Evolutionary conservation across 2,113 vertebrate genomes (phyloP).

Genomic region (Papio anubis): DNA sequence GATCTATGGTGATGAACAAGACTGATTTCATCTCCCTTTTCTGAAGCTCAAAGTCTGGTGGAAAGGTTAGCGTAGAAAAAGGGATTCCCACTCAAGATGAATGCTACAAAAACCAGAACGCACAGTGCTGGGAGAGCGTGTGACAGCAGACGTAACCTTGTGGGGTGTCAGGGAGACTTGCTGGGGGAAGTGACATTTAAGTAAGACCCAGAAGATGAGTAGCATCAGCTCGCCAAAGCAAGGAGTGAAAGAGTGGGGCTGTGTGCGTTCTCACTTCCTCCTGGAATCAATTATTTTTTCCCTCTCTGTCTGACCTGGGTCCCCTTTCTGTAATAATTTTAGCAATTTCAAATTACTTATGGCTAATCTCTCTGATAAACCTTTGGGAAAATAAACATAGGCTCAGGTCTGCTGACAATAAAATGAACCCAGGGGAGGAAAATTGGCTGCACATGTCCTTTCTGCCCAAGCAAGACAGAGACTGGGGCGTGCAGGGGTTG

Average conservation of each 20-base stretch:
- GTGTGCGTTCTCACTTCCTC: not conserved
- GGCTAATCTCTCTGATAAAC: constrained; percentile 77
- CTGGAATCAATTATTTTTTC: not conserved
- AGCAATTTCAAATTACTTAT: constrained; percentile 78
- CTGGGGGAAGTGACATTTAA: not conserved
- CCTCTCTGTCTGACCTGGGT: constrained; percentile 18
- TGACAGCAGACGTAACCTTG: not conserved
- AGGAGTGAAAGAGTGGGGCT: not conserved
- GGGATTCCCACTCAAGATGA: not conserved
- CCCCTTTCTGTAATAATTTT: constrained; percentile 54
- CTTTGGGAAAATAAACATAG: constrained; percentile 70
- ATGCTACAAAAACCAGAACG: not conserved
- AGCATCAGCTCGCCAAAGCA: not conserved
- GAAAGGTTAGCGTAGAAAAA: not conserved
- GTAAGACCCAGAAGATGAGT: not conserved
- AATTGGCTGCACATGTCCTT: not conserved
- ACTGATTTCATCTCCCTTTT: not conserved
- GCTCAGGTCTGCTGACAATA: not conserved
- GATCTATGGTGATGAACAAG: not conserved
- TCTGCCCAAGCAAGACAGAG: not conserved
- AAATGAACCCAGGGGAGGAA: constrained; percentile 2
- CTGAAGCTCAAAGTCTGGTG: not conserved
- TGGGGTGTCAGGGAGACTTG: not conserved
- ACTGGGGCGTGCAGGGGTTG: accelerated
- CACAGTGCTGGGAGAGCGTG: not conserved